Evolutionary conservation across 2,797 vertebrate species (phyloP).

Genomic region (Okamejei kenojei): DNA sequence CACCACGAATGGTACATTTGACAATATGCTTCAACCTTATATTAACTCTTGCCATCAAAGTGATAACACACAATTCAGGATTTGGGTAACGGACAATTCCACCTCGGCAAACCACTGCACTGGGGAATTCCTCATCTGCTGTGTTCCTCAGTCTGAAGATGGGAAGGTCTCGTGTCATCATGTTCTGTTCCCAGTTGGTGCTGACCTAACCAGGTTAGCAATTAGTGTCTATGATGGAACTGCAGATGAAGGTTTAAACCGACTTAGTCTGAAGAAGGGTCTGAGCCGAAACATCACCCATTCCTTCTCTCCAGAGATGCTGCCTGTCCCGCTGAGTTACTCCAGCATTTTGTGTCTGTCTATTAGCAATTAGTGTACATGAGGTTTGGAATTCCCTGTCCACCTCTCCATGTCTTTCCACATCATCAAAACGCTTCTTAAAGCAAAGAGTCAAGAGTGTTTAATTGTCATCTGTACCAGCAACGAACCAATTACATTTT

Average conservation of each 20-base stretch:
- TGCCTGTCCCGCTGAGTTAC: too few relatives aligned
- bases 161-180: background rate
- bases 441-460: background rate
- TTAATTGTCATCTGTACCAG: too few relatives aligned
- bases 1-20: background rate
- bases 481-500: too few relatives aligned
- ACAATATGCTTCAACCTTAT: background rate
- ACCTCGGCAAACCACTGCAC: background rate
- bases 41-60: background rate
- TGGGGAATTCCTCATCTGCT: too few relatives aligned
- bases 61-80: background rate
- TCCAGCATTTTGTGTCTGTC: too few relatives aligned
- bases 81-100: background rate
- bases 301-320: too few relatives aligned
- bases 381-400: background rate
- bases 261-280: too few relatives aligned
- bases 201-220: background rate
- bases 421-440: background rate
- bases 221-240: too few relatives aligned
- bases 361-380: too few relatives aligned
- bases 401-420: background rate
- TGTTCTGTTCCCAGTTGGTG: background rate
- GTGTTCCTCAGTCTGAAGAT: background rate
- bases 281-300: too few relatives aligned
- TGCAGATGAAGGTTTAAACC: too few relatives aligned